Evolutionary conservation across 2,797 vertebrate species (phyloP), one percentile per base, ranked within the genome.

Genomic region (Lutjanus argentimaculatus): DNA sequence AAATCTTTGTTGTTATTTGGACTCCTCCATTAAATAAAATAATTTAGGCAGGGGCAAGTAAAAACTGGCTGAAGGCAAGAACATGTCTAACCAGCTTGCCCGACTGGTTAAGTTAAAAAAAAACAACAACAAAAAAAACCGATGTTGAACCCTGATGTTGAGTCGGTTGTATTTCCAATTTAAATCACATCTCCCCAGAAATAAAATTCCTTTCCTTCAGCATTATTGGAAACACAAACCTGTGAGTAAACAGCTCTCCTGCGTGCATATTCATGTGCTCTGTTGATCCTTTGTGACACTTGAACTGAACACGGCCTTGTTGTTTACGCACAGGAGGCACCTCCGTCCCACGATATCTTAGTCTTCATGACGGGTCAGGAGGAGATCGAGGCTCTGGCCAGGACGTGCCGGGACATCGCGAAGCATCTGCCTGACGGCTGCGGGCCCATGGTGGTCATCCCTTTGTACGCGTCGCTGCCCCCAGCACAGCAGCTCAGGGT

Each of bases 361-460:
- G 99, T 99, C 67, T 99, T 99, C 91, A 96, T 99, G 93, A 99
- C 99, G 0, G 99, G 98, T 56, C 98, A 99, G 94, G 99, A 99
- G 90, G 99, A 99, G 92, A 99, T 99, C 0, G 99, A 99, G 92
- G 98, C 97, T 1, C 96, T 99, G 94, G 97, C 97, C 22, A 97
- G 97, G 94, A 98, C 97, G 1, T 99, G 98, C 56, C 93, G 97
- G 58, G 98, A 99, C 80, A 96, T 99, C 12, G 91, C 97, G 21
- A 99, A 97, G 80, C 97, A 99, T 65, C 96, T 99, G 22, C 98
- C 98, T 0, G 97, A 97, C 0, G 91, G 96, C 90, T 97, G 97
- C 25, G 91, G 96, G 0, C 87, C 94, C 1, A 96, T 99, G 97
- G 66, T 92, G 0, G 97, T 98, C 53, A 94, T 99, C 79, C 97